Conservation (phyloP, 2,888 invertebrate species). For the Pollenia griseotomentosa region DNA sequence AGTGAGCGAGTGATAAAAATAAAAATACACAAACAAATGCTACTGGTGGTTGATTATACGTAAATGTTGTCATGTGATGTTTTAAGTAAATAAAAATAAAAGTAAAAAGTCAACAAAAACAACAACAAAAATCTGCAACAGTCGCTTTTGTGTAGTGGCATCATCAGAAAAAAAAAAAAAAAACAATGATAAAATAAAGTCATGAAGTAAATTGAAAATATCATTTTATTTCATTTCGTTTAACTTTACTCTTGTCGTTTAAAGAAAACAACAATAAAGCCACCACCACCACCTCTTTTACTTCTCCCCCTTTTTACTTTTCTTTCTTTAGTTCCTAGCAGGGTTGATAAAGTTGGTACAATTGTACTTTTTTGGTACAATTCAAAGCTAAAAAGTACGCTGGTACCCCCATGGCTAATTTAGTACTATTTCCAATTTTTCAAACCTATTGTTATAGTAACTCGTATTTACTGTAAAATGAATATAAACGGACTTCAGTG, state of each 20-base stretch:
- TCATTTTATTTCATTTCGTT: slow-evolving; percentile 53
- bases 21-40: slow-evolving; percentile 23
- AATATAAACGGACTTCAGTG: no score
- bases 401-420: no score
- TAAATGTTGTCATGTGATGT: slow-evolving; percentile 25
- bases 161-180: slow-evolving; percentile 6
- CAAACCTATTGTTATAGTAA: no score
- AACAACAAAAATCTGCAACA: slow-evolving; percentile 24
- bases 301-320: background rate
- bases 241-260: slow-evolving; percentile 5
- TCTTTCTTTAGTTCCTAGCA: background rate
- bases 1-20: slow-evolving; percentile 8
- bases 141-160: background rate
- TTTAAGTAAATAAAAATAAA: slow-evolving; percentile 48
- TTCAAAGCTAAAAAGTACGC: no score
- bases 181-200: slow-evolving; percentile 49
- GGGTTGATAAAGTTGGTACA: no score
- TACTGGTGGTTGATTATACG: slow-evolving; percentile 38
- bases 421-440: no score
- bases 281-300: background rate
- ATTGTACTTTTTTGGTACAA: no score
- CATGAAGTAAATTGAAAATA: slow-evolving; percentile 68
- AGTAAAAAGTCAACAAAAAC: background rate
- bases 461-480: no score
- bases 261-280: background rate